phyloP scores from a whole-genome alignment of 35 echinoderm and acorn worm genomes.

The Patiria miniata region DNA sequence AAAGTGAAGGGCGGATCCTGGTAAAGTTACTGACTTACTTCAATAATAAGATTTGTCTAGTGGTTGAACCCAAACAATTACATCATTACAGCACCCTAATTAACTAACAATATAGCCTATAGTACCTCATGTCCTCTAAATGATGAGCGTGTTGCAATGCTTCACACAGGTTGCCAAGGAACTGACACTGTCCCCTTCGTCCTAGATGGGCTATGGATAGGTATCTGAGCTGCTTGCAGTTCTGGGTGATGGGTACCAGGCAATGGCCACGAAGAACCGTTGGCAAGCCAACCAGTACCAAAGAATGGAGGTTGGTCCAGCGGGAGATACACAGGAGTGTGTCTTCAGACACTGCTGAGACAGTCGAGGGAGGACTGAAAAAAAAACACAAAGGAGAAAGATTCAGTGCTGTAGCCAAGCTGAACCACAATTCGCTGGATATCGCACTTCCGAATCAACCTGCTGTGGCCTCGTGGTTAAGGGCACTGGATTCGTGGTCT shows the following conservation, averaged over 20 bases:
- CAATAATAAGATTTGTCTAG: no score
- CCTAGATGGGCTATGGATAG: not conserved
- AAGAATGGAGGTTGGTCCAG: not conserved
- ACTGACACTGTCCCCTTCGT: not conserved
- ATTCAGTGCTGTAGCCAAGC: no score
- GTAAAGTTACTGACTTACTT: no score
- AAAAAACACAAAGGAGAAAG: not conserved
- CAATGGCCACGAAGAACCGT: not conserved
- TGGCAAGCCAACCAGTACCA: not conserved
- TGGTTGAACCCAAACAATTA: no score
- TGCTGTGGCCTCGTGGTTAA: no score
- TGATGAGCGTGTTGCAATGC: not conserved
- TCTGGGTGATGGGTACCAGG: not conserved
- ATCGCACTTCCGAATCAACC: no score
- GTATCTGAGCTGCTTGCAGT: not conserved
- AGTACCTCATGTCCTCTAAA: not conserved
- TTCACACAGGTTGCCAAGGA: not conserved
- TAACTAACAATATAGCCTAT: no score
- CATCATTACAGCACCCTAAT: no score
- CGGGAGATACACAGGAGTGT: slow-evolving; percentile 2
- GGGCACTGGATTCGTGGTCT: no score
- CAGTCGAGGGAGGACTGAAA: not conserved
- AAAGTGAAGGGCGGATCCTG: no score
- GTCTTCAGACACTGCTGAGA: not conserved
- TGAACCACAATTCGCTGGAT: no score